Evolutionary conservation across 2,888 invertebrate species (phyloP), one percentile per base, ranked within the genome.

Genomic region (Parelbella ahira): DNA sequence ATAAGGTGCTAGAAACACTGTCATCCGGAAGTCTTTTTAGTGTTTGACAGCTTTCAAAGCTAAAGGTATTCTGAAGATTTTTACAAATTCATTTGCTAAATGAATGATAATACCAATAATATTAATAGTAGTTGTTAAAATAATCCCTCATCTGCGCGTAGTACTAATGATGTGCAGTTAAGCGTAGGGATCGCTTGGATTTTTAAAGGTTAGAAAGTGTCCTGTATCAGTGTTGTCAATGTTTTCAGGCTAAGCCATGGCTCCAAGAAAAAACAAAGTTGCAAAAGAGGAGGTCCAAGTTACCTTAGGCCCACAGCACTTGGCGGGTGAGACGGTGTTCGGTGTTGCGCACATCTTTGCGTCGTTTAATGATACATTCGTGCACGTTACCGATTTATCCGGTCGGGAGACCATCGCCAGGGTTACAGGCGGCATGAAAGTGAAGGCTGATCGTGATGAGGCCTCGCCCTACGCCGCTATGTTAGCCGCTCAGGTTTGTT

Each of bases 401-500:
- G 99, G 99, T 59, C 94, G 95, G 69, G 96, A 96, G 92, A 96
- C 96, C 7, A 96, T 96, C 66, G 94, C 95, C 54, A 91, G 99
- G 70, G 97, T 99, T 38, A 99, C 99, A 59, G 97, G 97, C 63
- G 97, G 97, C 48, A 99, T 99, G 99, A 99, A 99, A 89, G 99
- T 99, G 29, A 99, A 99, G 89, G 99, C 99, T 62, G 99, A 99
- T 89, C 94, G 99, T 90, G 99, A 99, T 88, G 99, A 99, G 88
- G 97, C 99, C 53, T 99, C 99, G 29, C 99, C 99, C 30, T 99
- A 99, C 77, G 99, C 99, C 68, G 99, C 99, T 92, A 99, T 99
- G 99, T 97, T 99, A 89, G 99, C 99, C 62, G 99, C 99, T 55
- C 99, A 99, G 91, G 95, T 95, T 53, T 49, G 69, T 74, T 53